A percentile compares a stretch with the other conserved stretches of the same genome.
These are phyloP conservation scores for Morus bassanus DNA, from an alignment of 2,797 vertebrate genomes.

Conservation along the genomic window DNA sequence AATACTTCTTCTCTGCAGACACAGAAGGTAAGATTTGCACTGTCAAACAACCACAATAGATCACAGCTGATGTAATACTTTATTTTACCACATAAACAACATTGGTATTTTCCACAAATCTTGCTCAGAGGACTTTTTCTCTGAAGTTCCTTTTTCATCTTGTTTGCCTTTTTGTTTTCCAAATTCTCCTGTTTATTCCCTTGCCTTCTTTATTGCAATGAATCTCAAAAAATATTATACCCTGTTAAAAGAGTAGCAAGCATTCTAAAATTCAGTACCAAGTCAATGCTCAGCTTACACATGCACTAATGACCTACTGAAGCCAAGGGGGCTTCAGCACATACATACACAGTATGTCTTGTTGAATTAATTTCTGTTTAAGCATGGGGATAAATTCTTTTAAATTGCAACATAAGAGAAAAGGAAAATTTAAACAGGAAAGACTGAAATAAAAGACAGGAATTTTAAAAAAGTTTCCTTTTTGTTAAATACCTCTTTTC, in stretches of 20 bases:
- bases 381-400: neutral
- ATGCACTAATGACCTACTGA: neutral
- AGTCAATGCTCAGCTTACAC: neutral
- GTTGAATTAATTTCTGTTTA: neutral
- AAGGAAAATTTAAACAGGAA: neutral
- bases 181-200: neutral
- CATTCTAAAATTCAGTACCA: neutral
- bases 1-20: neutral
- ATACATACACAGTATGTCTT: neutral
- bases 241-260: neutral
- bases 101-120: conserved; percentile 58
- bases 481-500: neutral
- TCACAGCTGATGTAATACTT: conserved; percentile 18
- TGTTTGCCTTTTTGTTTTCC: neutral
- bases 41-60: neutral
- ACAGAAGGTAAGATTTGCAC: neutral
- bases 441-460: neutral
- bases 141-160: conserved; percentile 44
- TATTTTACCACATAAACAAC: conserved; percentile 25
- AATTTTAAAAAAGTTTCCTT: neutral
- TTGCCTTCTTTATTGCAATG: neutral
- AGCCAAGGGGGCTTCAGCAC: neutral
- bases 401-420: neutral
- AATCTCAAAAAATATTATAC: neutral
- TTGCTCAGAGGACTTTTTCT: conserved; percentile 29